Conservation (phyloP, 2,888 invertebrate species). For the Lepidocyrtinus sp. region DNA sequence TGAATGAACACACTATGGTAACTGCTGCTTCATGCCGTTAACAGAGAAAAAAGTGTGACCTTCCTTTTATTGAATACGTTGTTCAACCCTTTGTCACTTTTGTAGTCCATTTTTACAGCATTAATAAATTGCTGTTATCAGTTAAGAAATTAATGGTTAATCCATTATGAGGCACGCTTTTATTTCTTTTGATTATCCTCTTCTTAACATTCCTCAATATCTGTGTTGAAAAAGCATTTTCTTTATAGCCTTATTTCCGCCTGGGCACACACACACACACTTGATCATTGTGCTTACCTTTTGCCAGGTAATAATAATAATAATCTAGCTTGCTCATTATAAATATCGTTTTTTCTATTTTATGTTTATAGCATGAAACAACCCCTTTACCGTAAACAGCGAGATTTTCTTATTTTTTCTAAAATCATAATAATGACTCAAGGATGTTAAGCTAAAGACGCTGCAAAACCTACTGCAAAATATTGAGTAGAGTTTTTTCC, state of each 20-base stretch:
- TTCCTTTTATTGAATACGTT: conserved; percentile 40
- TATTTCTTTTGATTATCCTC: conserved; percentile 35
- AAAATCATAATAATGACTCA: conserved; percentile 41
- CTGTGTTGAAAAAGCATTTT: conserved; percentile 34
- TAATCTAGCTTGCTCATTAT: neutral
- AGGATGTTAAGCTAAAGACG: conserved; percentile 29
- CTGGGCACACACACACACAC: conserved; percentile 33
- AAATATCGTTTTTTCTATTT: conserved; percentile 25
- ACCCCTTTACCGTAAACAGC: conserved; percentile 38
- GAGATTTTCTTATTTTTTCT: conserved; percentile 12
- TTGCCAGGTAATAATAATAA: conserved; percentile 27
- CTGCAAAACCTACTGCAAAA: neutral
- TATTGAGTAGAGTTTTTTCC: neutral
- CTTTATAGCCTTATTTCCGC: conserved; percentile 53
- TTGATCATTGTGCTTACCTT: conserved; percentile 1
- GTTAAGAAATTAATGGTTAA: conserved; percentile 46
- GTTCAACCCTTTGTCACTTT: conserved; percentile 2
- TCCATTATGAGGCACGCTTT: conserved; percentile 38
- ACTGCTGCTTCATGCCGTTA: too few species aligned
- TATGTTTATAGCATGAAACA: conserved; percentile 33
- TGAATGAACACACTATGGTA: neutral
- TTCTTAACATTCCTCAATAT: neutral
- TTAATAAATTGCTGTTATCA: conserved; percentile 33
- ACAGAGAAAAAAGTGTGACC: conserved; percentile 39
- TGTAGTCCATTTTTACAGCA: conserved; percentile 8